Percentiles rank a stretch among this genome's conserved stretches.
Evolutionary conservation across 2,888 invertebrate species (phyloP).

Genomic region (Pheosia tremula): DNA sequence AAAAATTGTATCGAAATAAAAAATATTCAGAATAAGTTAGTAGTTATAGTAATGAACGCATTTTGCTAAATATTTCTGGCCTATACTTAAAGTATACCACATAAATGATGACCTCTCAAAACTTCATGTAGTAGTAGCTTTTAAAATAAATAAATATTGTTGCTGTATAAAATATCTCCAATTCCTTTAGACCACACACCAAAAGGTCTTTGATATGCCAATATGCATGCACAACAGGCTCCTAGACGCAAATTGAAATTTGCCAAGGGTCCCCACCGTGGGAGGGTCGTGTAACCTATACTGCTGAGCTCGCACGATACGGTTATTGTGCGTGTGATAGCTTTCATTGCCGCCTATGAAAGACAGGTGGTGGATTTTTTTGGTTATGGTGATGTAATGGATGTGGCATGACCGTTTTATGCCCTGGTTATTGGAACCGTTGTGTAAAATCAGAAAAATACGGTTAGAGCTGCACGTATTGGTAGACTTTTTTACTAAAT

Average conservation of each 20-base stretch:
- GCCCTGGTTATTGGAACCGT: conserved; percentile 1
- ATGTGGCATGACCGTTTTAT: conserved; percentile 11
- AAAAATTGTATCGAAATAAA: too few species aligned
- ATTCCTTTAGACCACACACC: conserved; percentile 17
- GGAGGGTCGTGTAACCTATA: conserved; percentile 27
- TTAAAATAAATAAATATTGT: too few species aligned
- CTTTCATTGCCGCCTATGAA: conserved; percentile 23
- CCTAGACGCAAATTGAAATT: conserved; percentile 64
- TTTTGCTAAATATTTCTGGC: too few species aligned
- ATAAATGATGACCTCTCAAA: too few species aligned
- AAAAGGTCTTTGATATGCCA: conserved; percentile 59
- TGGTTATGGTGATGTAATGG: conserved; percentile 22
- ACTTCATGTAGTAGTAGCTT: too few species aligned
- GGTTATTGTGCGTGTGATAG: conserved; percentile 34
- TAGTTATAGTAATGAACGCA: too few species aligned
- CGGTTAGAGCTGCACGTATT: background rate
- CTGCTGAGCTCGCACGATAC: conserved; percentile 35
- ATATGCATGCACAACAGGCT: conserved; percentile 61
- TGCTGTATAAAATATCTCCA: conserved; percentile 5
- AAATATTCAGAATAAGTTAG: too few species aligned
- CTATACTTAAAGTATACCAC: too few species aligned
- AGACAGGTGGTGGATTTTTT: conserved; percentile 17
- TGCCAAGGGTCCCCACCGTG: conserved; percentile 38
- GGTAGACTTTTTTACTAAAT: too few species aligned
- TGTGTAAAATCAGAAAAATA: background rate